Evolutionary conservation across 1,140 invertebrate genomes (phyloP), one percentile per base, ranked within the genome.

Genomic region (Akabosia matsudoensis): DNA sequence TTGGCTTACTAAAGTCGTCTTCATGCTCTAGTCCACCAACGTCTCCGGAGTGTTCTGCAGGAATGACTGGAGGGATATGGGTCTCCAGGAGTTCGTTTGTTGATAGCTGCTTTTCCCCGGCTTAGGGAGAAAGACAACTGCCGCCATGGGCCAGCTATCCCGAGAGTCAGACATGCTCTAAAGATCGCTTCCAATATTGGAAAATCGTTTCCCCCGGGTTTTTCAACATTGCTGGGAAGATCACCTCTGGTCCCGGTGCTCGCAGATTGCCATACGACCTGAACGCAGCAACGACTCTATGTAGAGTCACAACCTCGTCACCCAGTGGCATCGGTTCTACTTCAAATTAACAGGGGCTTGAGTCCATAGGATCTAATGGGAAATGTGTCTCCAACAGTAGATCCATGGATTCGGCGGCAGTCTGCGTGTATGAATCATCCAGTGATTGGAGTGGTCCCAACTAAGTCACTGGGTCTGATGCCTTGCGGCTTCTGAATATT

Each of bases 11-110:
- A n/a, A n/a, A n/a, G n/a, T n/a, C 2, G 56, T 76, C 26, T 51
- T 64, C 2, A 78, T 0, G 18, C 73, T 14, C 64, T 71, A 72
- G 26, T 76, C 79, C 3, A 79, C 28, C 14, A 79, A 28, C 18
- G 70, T 56, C 34, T 79, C n/a, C n/a, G n/a, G n/a, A n/a, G n/a
- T n/a, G n/a, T n/a, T n/a, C n/a, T n/a, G n/a, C n/a, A n/a, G n/a
- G 33, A 78, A 80, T 22, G 76, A 78, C n/a, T 74, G 75, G 22
- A 80, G 28, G 10, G 79, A 80, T 4, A 79, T n/a, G n/a, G n/a
- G n/a, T n/a, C n/a, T n/a, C n/a, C n/a, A n/a, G n/a, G n/a, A n/a
- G n/a, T n/a, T n/a, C n/a, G n/a, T n/a, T n/a, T n/a, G n/a, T n/a
- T n/a, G n/a, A n/a, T n/a, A n/a, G n/a, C n/a, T n/a, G n/a, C n/a